These are phyloP conservation scores for Hylaea fasciaria DNA, from an alignment of 2,888 invertebrate species.

Conservation along the genomic window DNA sequence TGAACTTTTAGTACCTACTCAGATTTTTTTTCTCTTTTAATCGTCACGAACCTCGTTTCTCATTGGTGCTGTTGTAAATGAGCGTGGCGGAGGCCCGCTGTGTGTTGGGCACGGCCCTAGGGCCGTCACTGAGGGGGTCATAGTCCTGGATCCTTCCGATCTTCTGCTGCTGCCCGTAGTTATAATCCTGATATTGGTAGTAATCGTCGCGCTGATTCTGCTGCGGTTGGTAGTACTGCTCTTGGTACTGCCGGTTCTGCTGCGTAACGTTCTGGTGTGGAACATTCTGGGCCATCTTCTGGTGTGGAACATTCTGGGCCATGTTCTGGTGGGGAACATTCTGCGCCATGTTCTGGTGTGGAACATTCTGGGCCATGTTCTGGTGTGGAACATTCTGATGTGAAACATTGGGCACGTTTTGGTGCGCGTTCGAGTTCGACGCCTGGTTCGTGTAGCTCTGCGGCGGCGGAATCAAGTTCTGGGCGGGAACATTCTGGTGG, in stretches of 20 bases:
- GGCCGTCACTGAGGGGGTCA: slow-evolving; percentile 90
- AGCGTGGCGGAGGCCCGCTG: slow-evolving; percentile 92
- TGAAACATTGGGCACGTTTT: slow-evolving; percentile 11
- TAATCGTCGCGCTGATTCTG: slow-evolving; percentile 49
- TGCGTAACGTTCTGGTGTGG: slow-evolving; percentile 35
- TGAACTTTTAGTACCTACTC: too few relatives aligned
- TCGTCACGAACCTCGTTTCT: slow-evolving; percentile 75
- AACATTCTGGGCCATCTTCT: slow-evolving; percentile 36
- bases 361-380: background rate
- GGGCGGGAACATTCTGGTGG: slow-evolving; percentile 4
- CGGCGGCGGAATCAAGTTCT: too few relatives aligned
- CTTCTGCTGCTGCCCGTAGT: slow-evolving; percentile 65
- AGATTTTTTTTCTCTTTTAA: too few relatives aligned
- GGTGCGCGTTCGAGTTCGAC: background rate
- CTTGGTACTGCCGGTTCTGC: slow-evolving; percentile 53
- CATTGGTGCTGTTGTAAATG: slow-evolving; percentile 88
- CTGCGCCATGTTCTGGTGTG: background rate
- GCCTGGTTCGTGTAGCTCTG: slow-evolving; percentile 3
- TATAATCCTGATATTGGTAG: slow-evolving; percentile 58
- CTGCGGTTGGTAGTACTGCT: slow-evolving; percentile 45
- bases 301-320: slow-evolving; percentile 15
- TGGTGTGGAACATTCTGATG: slow-evolving; percentile 17
- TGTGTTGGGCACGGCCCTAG: slow-evolving; percentile 89
- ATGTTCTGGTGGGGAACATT: slow-evolving; percentile 10
- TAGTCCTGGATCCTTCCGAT: slow-evolving; percentile 92